Evolutionary conservation across 2,888 invertebrate genomes (phyloP), one percentile per base, ranked within the genome.

Genomic region (Druceiella hillmani): DNA sequence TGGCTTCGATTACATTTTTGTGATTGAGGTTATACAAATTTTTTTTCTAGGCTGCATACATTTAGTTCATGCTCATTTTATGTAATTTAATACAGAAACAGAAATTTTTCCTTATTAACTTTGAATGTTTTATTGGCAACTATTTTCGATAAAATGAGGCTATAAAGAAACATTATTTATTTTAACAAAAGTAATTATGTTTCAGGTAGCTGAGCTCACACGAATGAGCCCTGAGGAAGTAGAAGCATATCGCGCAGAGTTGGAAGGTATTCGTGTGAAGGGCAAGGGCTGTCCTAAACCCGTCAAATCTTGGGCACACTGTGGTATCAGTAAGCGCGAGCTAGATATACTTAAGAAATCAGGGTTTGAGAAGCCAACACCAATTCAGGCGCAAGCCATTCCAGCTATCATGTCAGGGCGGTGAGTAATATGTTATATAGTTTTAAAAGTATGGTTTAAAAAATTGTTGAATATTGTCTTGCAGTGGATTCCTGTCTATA

Each of bases 321-420:
- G 94, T 59, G 99, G 99, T 3, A 90, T 97, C 12, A 92, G 92
- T 44, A 92, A 92, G 58, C 95, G 93, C 59, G 90, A 97, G 59
- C 73, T 97, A 62, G 95, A 95, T 53, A 81, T 88, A 47, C 65
- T 99, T 39, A 94, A 90, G 61, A 92, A 85, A 66, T 76, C 86
- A 40, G 80, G 80, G 40, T 99, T 93, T 63, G 93, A 94, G 53
- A 97, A 94, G 62, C 99, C 99, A 0, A 99, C 99, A 1, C 98
- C 99, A 1, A 99, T 99, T 55, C 99, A 99, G 66, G 85, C 91
- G 36, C 99, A 99, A 67, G 98, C 97, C 2, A 90, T 99, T 55
- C 91, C 92, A 3, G 90, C 92, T 15, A 90, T 99, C 43, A 97
- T 99, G 97, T 90, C 88, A 33, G 90, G 89, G 47, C 80, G 97